phyloP scores from a whole-genome alignment of 1,140 invertebrate species.

The Hyles euphorbiae region DNA sequence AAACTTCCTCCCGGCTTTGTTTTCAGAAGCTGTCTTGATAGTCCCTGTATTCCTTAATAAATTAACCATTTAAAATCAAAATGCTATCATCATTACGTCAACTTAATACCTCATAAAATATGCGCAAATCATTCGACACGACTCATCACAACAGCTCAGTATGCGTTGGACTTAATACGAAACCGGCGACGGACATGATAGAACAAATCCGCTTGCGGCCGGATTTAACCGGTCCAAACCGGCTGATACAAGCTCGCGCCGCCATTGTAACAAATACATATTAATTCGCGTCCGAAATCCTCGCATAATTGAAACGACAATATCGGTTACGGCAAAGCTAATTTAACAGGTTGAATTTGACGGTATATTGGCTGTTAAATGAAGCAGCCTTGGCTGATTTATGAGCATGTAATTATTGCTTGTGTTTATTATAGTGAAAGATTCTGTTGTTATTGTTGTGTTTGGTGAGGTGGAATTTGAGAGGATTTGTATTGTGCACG shows the following conservation, averaged over 20 bases:
- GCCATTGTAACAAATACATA: conserved; percentile 30
- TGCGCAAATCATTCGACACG: too few relatives aligned
- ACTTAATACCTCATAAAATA: too few relatives aligned
- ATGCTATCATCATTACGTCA: too few relatives aligned
- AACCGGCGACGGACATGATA: conserved; percentile 23
- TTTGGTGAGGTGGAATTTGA: too few relatives aligned
- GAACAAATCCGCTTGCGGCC: conserved; percentile 30
- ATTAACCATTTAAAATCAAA: too few relatives aligned
- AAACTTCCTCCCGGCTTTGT: too few relatives aligned
- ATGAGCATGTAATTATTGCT: background rate
- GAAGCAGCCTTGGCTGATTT: conserved; percentile 1
- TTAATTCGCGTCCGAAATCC: conserved; percentile 22
- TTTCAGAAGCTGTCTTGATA: too few relatives aligned
- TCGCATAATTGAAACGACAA: conserved; percentile 32
- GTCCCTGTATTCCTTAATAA: too few relatives aligned
- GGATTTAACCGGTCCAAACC: conserved; percentile 22
- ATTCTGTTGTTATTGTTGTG: too few relatives aligned
- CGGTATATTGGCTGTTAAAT: conserved; percentile 2
- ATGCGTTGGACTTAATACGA: conserved; percentile 9
- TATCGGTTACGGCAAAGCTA: conserved; percentile 22
- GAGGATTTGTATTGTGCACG: too few relatives aligned
- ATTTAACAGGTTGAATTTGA: conserved; percentile 10
- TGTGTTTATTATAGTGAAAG: too few relatives aligned
- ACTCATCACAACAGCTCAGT: too few relatives aligned
- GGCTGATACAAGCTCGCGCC: conserved; percentile 11